Evolutionary conservation across 2,797 vertebrate genomes (phyloP).

Genomic region (Dallia pectoralis): DNA sequence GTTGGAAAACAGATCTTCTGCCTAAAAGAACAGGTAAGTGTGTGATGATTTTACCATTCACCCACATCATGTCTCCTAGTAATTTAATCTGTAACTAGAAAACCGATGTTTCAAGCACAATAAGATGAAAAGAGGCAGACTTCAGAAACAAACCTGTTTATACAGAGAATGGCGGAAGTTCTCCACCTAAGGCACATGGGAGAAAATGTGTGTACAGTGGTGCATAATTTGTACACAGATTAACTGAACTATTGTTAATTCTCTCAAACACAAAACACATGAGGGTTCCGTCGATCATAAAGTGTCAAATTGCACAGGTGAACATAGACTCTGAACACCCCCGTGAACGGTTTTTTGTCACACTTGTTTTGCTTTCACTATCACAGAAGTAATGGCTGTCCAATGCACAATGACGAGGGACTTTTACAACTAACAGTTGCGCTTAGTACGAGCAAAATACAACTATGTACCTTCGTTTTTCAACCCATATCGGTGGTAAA

Average conservation of each 20-base stretch:
- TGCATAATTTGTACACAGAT: neutral
- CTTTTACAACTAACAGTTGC: neutral
- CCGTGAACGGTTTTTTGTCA: neutral
- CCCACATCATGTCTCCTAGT: neutral
- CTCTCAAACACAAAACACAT: neutral
- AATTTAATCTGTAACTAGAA: neutral
- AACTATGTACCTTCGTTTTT: neutral
- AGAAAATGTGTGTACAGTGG: neutral
- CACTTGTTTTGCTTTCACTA: conserved; percentile 1
- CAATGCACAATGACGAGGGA: neutral
- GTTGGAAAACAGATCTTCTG: conserved; percentile 77
- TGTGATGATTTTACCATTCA: neutral
- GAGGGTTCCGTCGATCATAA: neutral
- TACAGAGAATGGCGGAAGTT: conserved; percentile 62
- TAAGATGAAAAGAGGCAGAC: neutral
- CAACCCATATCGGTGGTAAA: neutral
- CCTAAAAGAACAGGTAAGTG: conserved; percentile 58
- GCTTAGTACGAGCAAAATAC: too few relatives aligned
- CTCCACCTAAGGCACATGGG: conserved; percentile 61
- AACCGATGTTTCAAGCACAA: neutral
- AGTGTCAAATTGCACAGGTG: neutral
- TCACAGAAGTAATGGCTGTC: neutral
- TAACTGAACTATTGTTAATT: neutral
- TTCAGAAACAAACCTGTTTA: conserved; percentile 54
- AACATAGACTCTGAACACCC: neutral